These are phyloP conservation scores for Typhlomys cinereus DNA, from an alignment of 2,113 vertebrate species.

Conservation along the genomic window DNA sequence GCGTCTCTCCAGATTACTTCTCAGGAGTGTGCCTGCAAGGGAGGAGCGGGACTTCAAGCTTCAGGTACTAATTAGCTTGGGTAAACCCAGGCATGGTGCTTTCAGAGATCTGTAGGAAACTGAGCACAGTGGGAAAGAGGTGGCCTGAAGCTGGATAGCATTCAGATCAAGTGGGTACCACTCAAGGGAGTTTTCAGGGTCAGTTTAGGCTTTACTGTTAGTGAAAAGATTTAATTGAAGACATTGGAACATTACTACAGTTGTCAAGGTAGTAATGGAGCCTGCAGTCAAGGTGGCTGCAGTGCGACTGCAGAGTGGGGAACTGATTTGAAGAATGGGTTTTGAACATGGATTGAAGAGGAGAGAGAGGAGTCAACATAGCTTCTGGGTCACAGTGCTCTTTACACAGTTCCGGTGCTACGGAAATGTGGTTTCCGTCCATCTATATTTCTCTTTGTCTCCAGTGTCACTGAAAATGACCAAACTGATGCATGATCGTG, in stretches of 20 bases:
- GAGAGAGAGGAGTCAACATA: neutral
- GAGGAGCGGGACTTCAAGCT: neutral
- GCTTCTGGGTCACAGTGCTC: neutral
- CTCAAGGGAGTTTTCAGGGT: neutral
- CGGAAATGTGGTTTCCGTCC: too few relatives aligned
- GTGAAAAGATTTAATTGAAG: slow-evolving; percentile 44
- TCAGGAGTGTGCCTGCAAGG: slow-evolving; percentile 14
- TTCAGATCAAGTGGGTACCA: neutral
- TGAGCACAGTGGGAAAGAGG: neutral
- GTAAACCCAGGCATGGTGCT: neutral
- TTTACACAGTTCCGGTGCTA: too few relatives aligned
- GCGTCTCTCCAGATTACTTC: neutral
- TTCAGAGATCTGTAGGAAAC: neutral
- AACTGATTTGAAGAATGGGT: neutral
- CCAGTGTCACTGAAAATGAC: too few relatives aligned
- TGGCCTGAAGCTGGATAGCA: neutral
- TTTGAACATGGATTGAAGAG: neutral
- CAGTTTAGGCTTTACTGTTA: neutral
- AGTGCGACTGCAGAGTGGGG: neutral
- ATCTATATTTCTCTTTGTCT: too few relatives aligned
- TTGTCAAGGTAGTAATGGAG: neutral
- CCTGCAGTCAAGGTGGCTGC: neutral
- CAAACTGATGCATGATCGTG: too few relatives aligned
- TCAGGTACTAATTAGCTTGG: neutral
- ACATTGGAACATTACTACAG: neutral